phyloP scores from a whole-genome alignment of 2,888 invertebrate genomes.

The Hydriomena furcata region DNA sequence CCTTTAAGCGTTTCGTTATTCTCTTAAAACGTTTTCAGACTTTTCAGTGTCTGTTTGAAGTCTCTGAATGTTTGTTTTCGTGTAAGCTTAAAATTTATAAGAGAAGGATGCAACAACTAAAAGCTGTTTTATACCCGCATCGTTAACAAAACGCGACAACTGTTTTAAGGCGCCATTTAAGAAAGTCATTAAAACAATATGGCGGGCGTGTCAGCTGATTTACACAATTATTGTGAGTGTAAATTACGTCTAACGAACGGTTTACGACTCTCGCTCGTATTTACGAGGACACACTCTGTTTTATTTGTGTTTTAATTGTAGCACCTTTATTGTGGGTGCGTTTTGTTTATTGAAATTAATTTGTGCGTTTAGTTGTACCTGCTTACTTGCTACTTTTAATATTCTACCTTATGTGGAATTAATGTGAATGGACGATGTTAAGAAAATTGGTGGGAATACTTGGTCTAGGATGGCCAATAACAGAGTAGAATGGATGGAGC shows the following conservation, averaged over 20 bases:
- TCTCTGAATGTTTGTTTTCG: no score
- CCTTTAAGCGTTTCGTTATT: no score
- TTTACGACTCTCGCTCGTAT: conserved; percentile 54
- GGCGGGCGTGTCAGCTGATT: conserved; percentile 43
- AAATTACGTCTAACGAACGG: conserved; percentile 66
- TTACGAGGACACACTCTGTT: conserved; percentile 43
- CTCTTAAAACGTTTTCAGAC: no score
- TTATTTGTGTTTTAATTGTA: conserved; percentile 28
- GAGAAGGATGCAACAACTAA: not conserved
- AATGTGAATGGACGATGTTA: no score
- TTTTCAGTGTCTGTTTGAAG: no score
- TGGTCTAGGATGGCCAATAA: no score
- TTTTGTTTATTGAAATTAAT: conserved; percentile 17
- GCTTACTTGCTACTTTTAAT: no score
- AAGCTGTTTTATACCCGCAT: conserved; percentile 12
- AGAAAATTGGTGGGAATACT: no score
- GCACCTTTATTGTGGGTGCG: conserved; percentile 24
- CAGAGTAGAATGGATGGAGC: no score
- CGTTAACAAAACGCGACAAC: conserved; percentile 37
- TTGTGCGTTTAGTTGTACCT: not conserved
- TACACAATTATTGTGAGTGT: conserved; percentile 59
- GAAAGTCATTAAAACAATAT: conserved; percentile 40
- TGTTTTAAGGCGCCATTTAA: conserved; percentile 32
- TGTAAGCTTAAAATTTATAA: no score
- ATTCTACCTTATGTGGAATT: no score